phyloP scores from a whole-genome alignment of 2,888 invertebrate genomes.

The Urechis unicinctus region DNA sequence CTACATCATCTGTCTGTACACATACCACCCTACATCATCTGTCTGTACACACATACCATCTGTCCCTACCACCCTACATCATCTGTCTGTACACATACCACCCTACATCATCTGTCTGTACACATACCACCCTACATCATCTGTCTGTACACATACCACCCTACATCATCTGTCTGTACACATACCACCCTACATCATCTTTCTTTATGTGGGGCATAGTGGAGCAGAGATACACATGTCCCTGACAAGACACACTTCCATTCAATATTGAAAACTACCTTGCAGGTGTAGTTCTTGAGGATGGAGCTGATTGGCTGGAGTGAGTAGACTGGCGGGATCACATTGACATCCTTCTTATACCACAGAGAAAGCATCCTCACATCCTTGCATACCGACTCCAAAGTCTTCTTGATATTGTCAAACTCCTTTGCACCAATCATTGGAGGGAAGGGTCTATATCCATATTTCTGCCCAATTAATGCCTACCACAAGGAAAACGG shows the following conservation, averaged over 20 bases:
- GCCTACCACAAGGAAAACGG: slow-evolving; percentile 25
- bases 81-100: no score
- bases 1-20: no score
- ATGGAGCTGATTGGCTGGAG: slow-evolving; percentile 29
- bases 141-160: no score
- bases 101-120: no score
- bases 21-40: no score
- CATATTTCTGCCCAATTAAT: slow-evolving; percentile 44
- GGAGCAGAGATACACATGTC: background rate
- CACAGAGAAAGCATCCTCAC: slow-evolving; percentile 28
- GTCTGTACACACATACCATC: no score
- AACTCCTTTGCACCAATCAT: slow-evolving; percentile 29
- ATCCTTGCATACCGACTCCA: slow-evolving; percentile 25
- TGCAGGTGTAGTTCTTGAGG: slow-evolving; percentile 19
- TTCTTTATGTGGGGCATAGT: no score
- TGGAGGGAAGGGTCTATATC: slow-evolving; percentile 31
- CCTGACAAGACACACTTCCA: background rate
- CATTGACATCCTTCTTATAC: slow-evolving; percentile 37
- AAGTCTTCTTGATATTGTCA: slow-evolving; percentile 17
- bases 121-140: no score
- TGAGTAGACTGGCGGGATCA: slow-evolving; percentile 32
- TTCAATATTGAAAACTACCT: slow-evolving; percentile 7
- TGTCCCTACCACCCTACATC: no score
- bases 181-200: no score
- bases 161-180: no score